Percentiles rank a stretch among this genome's conserved stretches.
Evolutionary conservation across 2,797 vertebrate species (phyloP).

Genomic region (Microctenopoma stevenorrisi): DNA sequence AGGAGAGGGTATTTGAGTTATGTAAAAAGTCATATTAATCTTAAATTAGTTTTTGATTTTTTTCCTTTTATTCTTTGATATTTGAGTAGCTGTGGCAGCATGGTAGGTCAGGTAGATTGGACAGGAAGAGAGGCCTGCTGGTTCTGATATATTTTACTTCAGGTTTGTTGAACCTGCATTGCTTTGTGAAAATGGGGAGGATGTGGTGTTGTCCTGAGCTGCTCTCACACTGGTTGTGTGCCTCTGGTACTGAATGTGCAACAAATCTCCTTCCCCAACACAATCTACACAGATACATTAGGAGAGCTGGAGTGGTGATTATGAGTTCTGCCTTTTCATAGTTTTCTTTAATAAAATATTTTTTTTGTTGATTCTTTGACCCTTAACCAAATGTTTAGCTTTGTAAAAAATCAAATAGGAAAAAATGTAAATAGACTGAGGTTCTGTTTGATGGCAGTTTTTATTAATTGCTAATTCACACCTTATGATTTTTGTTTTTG

Average conservation of each 20-base stretch:
- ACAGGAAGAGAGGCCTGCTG: slow-evolving; percentile 37
- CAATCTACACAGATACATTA: slow-evolving; percentile 42
- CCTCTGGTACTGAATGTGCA: slow-evolving; percentile 77
- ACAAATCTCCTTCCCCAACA: slow-evolving; percentile 40
- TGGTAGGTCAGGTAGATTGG: slow-evolving; percentile 48
- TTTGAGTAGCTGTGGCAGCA: slow-evolving; percentile 57
- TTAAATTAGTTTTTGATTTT: slow-evolving; percentile 64
- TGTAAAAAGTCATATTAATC: slow-evolving; percentile 77
- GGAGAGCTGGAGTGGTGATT: slow-evolving; percentile 40
- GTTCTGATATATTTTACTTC: slow-evolving; percentile 45
- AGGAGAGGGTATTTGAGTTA: slow-evolving; percentile 75
- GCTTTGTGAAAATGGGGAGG: slow-evolving; percentile 55
- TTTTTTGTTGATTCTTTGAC: slow-evolving; percentile 35
- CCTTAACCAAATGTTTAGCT: slow-evolving; percentile 78
- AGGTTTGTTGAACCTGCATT: slow-evolving; percentile 54
- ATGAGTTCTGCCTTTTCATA: slow-evolving; percentile 68
- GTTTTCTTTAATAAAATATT: slow-evolving; percentile 56
- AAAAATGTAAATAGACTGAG: slow-evolving; percentile 75
- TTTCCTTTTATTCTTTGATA: slow-evolving; percentile 48
- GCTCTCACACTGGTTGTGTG: slow-evolving; percentile 65
- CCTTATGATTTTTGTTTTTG: slow-evolving; percentile 56
- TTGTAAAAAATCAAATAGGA: slow-evolving; percentile 67
- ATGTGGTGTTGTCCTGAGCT: slow-evolving; percentile 41
- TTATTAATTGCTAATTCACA: slow-evolving; percentile 73
- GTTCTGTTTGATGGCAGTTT: slow-evolving; percentile 72